phyloP scores from a whole-genome alignment of 2,113 vertebrate species.

The Grus americana region DNA sequence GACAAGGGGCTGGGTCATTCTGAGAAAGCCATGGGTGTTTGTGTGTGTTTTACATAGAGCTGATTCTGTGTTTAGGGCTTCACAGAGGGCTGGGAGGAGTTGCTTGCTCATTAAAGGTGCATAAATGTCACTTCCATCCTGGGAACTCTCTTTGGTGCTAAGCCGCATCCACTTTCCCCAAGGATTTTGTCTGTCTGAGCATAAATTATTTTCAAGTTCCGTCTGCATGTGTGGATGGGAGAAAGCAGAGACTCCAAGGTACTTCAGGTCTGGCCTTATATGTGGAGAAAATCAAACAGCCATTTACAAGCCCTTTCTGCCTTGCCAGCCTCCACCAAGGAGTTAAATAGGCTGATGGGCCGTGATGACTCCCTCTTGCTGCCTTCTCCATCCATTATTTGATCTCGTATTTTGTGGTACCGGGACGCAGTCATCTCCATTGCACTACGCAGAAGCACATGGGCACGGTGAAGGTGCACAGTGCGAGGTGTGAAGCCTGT shows the following conservation, averaged over 20 bases:
- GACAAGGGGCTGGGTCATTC: not conserved
- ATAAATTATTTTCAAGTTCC: not conserved
- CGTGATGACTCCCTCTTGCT: not conserved
- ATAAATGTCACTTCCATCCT: not conserved
- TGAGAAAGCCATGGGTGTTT: not conserved
- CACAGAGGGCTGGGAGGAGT: not conserved
- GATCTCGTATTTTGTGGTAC: not conserved
- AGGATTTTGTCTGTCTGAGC: not conserved
- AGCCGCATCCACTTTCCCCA: not conserved
- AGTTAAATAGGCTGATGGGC: not conserved
- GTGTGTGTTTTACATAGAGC: not conserved
- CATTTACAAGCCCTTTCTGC: not conserved
- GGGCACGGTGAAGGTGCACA: not conserved
- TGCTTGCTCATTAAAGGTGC: not conserved
- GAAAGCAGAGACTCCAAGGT: not conserved
- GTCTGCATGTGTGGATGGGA: not conserved
- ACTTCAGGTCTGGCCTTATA: not conserved
- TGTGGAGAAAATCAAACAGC: not conserved
- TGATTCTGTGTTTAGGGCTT: not conserved
- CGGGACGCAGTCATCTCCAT: fast-evolving
- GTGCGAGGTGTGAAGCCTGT: not conserved
- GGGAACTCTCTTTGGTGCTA: not conserved
- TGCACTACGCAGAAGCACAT: not conserved
- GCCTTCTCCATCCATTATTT: not conserved
- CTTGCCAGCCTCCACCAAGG: not conserved